Conservation (phyloP, 2,113 vertebrate genomes). For the Dicentrarchus labrax region DNA sequence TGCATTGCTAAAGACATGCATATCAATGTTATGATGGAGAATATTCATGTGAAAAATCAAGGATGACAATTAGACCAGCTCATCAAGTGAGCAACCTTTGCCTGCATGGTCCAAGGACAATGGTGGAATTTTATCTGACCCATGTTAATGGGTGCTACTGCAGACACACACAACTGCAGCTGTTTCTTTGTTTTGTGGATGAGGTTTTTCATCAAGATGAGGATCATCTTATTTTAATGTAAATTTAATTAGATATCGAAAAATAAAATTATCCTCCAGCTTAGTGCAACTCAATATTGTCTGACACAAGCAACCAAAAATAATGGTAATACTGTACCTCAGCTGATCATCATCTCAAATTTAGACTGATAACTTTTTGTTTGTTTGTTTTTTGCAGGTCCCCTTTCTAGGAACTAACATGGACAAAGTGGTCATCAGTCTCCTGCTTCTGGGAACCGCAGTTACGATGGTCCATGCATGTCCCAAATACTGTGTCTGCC, state of each 20-base stretch:
- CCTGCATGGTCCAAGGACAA: conserved; percentile 2
- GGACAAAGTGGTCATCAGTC: conserved; percentile 95
- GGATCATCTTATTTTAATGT: background rate
- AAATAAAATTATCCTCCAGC: background rate
- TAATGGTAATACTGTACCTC: background rate
- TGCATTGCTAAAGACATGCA: conserved; percentile 56
- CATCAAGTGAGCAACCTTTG: conserved; percentile 35
- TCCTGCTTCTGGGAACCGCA: conserved; percentile 94
- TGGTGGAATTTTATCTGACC: conserved; percentile 1
- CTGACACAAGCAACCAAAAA: background rate
- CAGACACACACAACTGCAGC: background rate
- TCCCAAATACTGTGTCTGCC: conserved; percentile 98
- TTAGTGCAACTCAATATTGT: background rate
- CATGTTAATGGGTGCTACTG: background rate
- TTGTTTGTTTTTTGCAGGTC: conserved; percentile 80
- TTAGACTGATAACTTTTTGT: conserved; percentile 45
- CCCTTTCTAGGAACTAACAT: conserved; percentile 90
- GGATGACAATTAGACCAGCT: conserved; percentile 40
- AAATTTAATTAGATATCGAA: background rate
- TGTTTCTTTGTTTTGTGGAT: background rate
- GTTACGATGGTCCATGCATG: conserved; percentile 91
- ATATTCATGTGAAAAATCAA: conserved; percentile 42
- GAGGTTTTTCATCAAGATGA: background rate
- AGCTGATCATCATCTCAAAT: background rate
- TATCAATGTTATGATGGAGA: conserved; percentile 28